phyloP scores from a whole-genome alignment of 2,888 invertebrate species.

The Galerucella calmariensis region DNA sequence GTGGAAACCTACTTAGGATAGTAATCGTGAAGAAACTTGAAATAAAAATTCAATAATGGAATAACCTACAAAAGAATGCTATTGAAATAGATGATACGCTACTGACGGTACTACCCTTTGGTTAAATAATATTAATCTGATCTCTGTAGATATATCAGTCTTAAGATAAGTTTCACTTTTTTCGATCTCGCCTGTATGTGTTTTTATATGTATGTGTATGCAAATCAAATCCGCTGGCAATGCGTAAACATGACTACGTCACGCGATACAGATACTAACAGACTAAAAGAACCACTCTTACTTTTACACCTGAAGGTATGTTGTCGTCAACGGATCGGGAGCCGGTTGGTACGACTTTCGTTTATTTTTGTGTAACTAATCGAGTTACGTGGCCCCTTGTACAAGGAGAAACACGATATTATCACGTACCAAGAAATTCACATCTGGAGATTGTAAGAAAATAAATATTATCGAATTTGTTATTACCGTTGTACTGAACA shows the following conservation, averaged over 20 bases:
- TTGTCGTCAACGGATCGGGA: slow-evolving; percentile 26
- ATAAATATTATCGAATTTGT: too few relatives aligned
- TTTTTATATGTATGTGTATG: slow-evolving; percentile 25
- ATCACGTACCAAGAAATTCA: background rate
- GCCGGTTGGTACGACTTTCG: slow-evolving; percentile 40
- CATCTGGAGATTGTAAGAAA: background rate
- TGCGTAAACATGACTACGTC: slow-evolving; percentile 37
- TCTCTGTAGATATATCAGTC: slow-evolving; percentile 27
- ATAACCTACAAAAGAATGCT: too few relatives aligned
- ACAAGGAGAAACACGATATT: slow-evolving; percentile 23
- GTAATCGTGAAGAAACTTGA: too few relatives aligned
- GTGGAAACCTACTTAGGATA: too few relatives aligned
- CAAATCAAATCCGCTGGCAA: slow-evolving; percentile 34
- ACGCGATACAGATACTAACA: slow-evolving; percentile 29
- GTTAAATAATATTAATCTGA: background rate
- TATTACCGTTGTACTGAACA: too few relatives aligned
- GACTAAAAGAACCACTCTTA: slow-evolving; percentile 35
- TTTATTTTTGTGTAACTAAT: slow-evolving; percentile 38
- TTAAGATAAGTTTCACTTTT: slow-evolving; percentile 50
- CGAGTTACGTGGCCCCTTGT: slow-evolving; percentile 29
- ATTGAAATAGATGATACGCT: background rate
- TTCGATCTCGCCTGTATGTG: slow-evolving; percentile 24
- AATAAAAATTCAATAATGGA: too few relatives aligned
- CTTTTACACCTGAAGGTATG: slow-evolving; percentile 42
- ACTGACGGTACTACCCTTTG: slow-evolving; percentile 19